phyloP scores from a whole-genome alignment of 2,113 vertebrate species.

The Barbus barbus region DNA sequence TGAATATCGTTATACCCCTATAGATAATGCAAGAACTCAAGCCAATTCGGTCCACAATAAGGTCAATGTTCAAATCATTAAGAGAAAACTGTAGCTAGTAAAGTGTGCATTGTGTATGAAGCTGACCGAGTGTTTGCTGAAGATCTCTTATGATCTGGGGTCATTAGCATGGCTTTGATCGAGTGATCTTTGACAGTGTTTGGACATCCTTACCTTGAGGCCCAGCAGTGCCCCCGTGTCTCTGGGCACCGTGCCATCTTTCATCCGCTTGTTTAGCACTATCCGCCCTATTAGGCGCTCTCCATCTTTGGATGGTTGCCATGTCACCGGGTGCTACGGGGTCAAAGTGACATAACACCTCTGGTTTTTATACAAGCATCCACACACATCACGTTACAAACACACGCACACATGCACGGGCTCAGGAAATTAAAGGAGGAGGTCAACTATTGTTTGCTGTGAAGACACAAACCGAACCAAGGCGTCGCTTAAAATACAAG shows the following conservation, averaged over 20 bases:
- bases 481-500: background rate
- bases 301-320: slow-evolving; percentile 96
- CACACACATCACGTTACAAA: background rate
- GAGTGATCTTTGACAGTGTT: background rate
- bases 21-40: background rate
- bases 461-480: slow-evolving; percentile 13
- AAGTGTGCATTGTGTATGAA: background rate
- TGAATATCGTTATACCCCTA: no score
- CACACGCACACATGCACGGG: slow-evolving; percentile 7
- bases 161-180: background rate
- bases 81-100: background rate
- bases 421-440: background rate
- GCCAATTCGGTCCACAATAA: background rate
- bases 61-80: background rate
- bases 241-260: slow-evolving; percentile 89
- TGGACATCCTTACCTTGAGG: slow-evolving; percentile 82
- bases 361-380: slow-evolving; percentile 42
- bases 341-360: slow-evolving; percentile 54
- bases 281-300: slow-evolving; percentile 94
- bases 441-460: background rate
- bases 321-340: slow-evolving; percentile 89
- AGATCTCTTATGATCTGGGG: background rate
- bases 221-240: slow-evolving; percentile 93
- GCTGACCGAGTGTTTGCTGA: background rate
- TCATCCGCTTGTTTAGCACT: slow-evolving; percentile 91